Evolutionary conservation across 2,888 invertebrate genomes (phyloP), one percentile per base, ranked within the genome.

Genomic region (Willowsia nigromaculata): DNA sequence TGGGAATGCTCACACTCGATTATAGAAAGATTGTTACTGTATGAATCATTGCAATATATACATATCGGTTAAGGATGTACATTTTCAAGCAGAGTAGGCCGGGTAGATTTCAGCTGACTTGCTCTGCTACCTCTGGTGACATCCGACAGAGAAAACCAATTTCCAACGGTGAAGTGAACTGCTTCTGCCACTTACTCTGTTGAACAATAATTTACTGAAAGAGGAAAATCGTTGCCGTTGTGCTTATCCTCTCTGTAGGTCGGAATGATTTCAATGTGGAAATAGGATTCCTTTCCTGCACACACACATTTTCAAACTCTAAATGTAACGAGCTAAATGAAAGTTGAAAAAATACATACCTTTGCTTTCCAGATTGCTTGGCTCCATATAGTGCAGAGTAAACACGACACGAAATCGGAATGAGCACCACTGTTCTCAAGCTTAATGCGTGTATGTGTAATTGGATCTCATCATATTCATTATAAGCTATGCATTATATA

Each of bases 61-160:
- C 7, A 25, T 15, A 4, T 53, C 50, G 76, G 22, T n/a, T 37
- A 18, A 25, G 27, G 6, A 27, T 27, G 62, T 25, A 62, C 11
- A 22, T 71, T 40, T 6, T 40, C 2, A 30, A 30, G 30, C 27
- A 62, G 25, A 30, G 22, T 13, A 3, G 13, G 71, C 25, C 9
- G 33, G 47, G 33, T 85, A 56, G 78, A 76, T 85, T 86, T 78
- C 50, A 50, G 27, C 50, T 43, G 74, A 59, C 50, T 53, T 76
- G 76, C 76, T 27, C n/a, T 37, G 22, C 59, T 78, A 43, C 78
- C 65, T 76, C 78, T 62, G 27, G 80, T 86, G 85, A 86, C 85
- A 86, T 86, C 85, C 85, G 80, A 86, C 85, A 86, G 78, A 87
- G 87, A 87, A 87, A 81, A 81, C 81, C 81, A 87, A 87, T 81